Evolutionary conservation across 2,113 vertebrate species (phyloP), one percentile per base, ranked within the genome.

Genomic region (Phyllostomus hastatus): DNA sequence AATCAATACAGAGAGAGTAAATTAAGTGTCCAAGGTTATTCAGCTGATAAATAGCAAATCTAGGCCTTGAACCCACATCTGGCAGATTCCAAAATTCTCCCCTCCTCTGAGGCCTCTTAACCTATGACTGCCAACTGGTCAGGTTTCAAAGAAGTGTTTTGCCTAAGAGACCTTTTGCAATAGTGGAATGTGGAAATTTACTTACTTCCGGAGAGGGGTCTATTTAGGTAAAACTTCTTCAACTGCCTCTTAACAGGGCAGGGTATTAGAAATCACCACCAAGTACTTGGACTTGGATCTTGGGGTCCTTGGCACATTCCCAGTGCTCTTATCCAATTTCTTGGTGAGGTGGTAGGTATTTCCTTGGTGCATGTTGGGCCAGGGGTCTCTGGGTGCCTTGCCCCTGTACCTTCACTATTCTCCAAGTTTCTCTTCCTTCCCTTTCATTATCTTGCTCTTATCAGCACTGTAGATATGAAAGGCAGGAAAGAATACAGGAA

Each of bases 91-190:
- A 24, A 59, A 61, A 19, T n/a, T 26, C 17, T 52, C 61, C 59
- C 91, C 14, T 16, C 33, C 4, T 69, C 11, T 1, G 48, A 70
- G 50, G 66, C 24, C 54, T 91, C 35, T 43, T 50, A 66, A 57
- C 35, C 43, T 24, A 3, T 41, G 24, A 41, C 5, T 0, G 22
- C 41, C 61, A 88, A 24, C 5, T 78, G 28, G 57, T 86, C 28
- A 72, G n/a, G 50, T 48, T 93, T 91, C 50, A 96, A 61, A 94
- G 66, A 72, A 78, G 66, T 11, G 1, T 57, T 35, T 94, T 91
- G 83, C 57, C 24, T 15, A 43, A 86, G 54, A 89, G 82, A 50
- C 1, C 90, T 70, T 83, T 70, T 76, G 79, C 33, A 89, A 75
- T 75, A 54, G 61, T 9, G 24, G 41, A 41, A 75, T 78, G 41